These are phyloP conservation scores for Tinamus guttatus DNA, from an alignment of 2,113 vertebrate species.

Conservation along the genomic window DNA sequence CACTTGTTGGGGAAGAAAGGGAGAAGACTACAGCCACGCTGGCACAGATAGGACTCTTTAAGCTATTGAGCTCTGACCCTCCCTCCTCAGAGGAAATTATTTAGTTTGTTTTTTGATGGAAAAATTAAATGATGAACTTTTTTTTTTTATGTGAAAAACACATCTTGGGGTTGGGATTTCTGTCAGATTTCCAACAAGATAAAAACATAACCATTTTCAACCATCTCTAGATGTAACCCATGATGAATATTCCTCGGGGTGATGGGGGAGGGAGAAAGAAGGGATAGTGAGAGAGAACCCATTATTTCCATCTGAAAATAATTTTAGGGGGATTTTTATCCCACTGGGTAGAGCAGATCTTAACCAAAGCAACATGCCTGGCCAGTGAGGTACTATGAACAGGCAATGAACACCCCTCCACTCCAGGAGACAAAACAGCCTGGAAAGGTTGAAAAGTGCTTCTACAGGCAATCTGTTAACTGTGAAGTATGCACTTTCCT, in stretches of 20 bases:
- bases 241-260: neutral
- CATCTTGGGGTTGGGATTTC: neutral
- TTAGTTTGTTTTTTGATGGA: neutral
- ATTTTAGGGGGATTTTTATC: conserved; percentile 22
- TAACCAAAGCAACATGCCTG: conserved; percentile 40
- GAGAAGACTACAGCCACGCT: neutral
- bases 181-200: conserved; percentile 42
- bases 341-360: neutral
- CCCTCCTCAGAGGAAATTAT: neutral
- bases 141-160: neutral
- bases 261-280: neutral
- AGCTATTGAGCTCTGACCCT: neutral
- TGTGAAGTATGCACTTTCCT: neutral
- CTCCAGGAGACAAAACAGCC: neutral
- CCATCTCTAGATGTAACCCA: neutral
- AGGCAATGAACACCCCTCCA: conserved; percentile 13
- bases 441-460: conserved; percentile 17
- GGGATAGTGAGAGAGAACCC: neutral
- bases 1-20: neutral
- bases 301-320: conserved; percentile 31
- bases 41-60: neutral
- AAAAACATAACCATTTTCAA: conserved; percentile 41
- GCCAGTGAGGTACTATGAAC: neutral
- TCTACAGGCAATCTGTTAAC: neutral
- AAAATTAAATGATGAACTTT: neutral